phyloP scores from a whole-genome alignment of 2,888 invertebrate species.

The Nineta flava region DNA sequence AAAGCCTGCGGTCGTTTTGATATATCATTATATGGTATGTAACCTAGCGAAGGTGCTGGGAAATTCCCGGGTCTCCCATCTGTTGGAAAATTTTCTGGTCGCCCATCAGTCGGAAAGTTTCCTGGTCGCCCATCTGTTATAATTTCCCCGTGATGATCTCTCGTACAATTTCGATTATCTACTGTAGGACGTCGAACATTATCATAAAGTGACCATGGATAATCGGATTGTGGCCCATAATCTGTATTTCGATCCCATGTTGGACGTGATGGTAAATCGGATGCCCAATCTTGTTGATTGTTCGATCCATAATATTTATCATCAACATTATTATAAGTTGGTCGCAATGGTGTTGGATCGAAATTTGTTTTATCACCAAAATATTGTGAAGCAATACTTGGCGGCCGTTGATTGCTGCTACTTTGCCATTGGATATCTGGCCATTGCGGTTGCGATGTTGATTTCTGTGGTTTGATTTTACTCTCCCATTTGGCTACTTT shows the following conservation, averaged over 20 bases:
- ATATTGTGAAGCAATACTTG: neutral
- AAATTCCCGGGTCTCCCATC: slow-evolving; percentile 28
- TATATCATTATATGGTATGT: neutral
- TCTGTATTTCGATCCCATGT: neutral
- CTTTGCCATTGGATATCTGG: slow-evolving; percentile 17
- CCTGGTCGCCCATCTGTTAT: slow-evolving; percentile 17
- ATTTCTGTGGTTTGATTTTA: slow-evolving; percentile 32
- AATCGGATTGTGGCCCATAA: neutral
- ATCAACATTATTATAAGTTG: neutral
- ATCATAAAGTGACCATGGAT: slow-evolving; percentile 1
- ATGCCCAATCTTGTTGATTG: slow-evolving; percentile 10
- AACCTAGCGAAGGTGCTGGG: slow-evolving; percentile 20
- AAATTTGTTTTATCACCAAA: neutral
- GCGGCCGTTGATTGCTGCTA: slow-evolving; percentile 25
- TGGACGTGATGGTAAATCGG: neutral
- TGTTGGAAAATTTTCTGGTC: slow-evolving; percentile 30
- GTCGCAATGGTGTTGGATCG: neutral
- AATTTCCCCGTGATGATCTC: neutral
- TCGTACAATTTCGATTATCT: neutral
- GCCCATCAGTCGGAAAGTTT: slow-evolving; percentile 15
- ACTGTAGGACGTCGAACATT: neutral
- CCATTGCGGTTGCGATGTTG: neutral
- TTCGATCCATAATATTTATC: neutral
- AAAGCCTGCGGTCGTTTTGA: neutral
- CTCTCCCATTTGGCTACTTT: slow-evolving; percentile 67